A percentile compares a stretch with the other conserved stretches of the same genome.
These are phyloP conservation scores for Aeoliscus strigatus DNA, from an alignment of 2,797 vertebrate genomes.

Conservation along the genomic window DNA sequence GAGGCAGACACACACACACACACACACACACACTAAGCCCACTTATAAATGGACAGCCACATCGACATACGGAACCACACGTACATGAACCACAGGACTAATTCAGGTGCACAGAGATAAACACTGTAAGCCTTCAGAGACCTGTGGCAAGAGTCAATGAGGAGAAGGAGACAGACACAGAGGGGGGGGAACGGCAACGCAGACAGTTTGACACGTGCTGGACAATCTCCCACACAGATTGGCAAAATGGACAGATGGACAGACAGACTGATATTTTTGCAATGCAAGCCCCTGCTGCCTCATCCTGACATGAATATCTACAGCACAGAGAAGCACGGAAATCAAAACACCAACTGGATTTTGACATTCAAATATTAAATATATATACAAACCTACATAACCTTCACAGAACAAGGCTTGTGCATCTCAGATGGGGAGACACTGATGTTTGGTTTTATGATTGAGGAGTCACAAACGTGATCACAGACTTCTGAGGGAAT, in stretches of 20 bases:
- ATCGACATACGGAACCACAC: conserved; percentile 17
- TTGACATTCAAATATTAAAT: conserved; percentile 39
- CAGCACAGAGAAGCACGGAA: conserved; percentile 12
- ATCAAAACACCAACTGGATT: conserved; percentile 41
- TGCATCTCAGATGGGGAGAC: conserved; percentile 23
- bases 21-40: conserved; percentile 18
- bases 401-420: conserved; percentile 38
- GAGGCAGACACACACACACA: conserved; percentile 30
- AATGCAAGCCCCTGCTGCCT: conserved; percentile 29
- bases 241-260: conserved; percentile 30
- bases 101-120: conserved; percentile 26
- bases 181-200: conserved; percentile 8
- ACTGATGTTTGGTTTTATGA: conserved; percentile 55
- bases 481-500: conserved; percentile 38
- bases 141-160: conserved; percentile 45
- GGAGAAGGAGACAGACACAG: conserved; percentile 30
- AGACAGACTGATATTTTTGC: conserved; percentile 37
- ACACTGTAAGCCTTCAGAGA: conserved; percentile 39
- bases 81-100: conserved; percentile 6
- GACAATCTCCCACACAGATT: conserved; percentile 34
- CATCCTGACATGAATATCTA: conserved; percentile 35
- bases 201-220: conserved; percentile 31
- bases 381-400: conserved; percentile 33
- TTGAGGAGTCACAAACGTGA: conserved; percentile 38
- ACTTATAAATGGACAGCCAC: conserved; percentile 20